phyloP scores from a whole-genome alignment of 2,113 vertebrate species.

The Synodontis membranacea region DNA sequence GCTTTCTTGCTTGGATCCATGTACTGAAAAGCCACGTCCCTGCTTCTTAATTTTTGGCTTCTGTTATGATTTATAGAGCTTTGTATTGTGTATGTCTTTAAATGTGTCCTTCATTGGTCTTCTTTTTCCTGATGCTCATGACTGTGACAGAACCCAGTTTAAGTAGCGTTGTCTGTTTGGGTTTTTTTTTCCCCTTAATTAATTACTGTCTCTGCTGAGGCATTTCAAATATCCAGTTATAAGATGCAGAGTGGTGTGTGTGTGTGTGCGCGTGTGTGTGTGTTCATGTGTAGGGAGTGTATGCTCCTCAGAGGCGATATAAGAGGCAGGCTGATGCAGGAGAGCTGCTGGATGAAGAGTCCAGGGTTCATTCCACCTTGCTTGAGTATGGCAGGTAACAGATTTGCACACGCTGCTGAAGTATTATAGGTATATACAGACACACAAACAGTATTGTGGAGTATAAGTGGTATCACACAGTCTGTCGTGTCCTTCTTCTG shows the following conservation, averaged over 20 bases:
- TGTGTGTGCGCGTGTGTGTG: conserved; percentile 1
- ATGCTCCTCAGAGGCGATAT: conserved; percentile 92
- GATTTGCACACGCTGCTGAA: not conserved
- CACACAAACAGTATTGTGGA: not conserved
- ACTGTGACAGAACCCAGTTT: not conserved
- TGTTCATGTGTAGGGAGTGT: conserved; percentile 78
- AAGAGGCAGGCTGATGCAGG: conserved; percentile 83
- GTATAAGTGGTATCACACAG: not conserved
- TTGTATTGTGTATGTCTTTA: too few species aligned
- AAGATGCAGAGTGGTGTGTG: not conserved
- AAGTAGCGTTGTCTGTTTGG: not conserved
- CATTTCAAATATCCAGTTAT: not conserved
- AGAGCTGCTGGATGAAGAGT: conserved; percentile 87
- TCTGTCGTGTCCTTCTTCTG: not conserved
- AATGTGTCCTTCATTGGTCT: too few species aligned
- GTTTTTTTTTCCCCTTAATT: not conserved
- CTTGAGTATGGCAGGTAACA: conserved; percentile 88
- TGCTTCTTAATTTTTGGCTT: too few species aligned
- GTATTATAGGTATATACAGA: not conserved
- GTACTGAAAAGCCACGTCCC: not conserved
- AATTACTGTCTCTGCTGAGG: not conserved
- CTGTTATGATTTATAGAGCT: too few species aligned
- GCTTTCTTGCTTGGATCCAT: not conserved
- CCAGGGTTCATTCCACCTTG: conserved; percentile 90
- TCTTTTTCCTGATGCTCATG: not conserved